Conservation (phyloP, 2,888 invertebrate genomes). For the Protophormia terraenovae region DNA sequence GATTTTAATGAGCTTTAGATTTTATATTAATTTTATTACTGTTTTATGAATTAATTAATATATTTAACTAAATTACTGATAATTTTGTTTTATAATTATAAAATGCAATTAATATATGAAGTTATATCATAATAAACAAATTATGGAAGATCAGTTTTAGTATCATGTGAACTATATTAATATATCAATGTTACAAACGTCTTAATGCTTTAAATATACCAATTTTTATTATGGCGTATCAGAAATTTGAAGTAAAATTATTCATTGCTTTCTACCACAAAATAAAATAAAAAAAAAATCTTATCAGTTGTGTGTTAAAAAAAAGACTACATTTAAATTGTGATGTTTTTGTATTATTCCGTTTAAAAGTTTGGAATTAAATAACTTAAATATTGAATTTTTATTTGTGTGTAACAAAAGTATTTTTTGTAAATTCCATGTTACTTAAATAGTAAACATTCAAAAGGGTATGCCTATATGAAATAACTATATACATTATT, state of each 20-base stretch:
- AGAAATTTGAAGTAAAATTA: neutral
- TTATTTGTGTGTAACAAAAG: neutral
- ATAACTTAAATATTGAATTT: neutral
- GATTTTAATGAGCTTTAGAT: neutral
- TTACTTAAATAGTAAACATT: too few species aligned
- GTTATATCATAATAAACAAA: too few species aligned
- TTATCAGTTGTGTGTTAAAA: conserved; percentile 32
- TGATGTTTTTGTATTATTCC: neutral
- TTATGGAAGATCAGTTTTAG: too few species aligned
- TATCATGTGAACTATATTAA: too few species aligned
- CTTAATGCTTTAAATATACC: neutral
- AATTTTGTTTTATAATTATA: too few species aligned
- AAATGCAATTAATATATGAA: too few species aligned
- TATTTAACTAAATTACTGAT: too few species aligned
- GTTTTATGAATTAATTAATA: too few species aligned
- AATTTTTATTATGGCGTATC: neutral
- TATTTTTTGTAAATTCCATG: too few species aligned
- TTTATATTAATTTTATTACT: neutral
- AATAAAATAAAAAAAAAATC: too few species aligned
- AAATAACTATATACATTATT: too few species aligned
- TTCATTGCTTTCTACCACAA: neutral
- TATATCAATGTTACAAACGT: neutral
- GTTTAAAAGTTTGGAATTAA: neutral
- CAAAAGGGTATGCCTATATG: too few species aligned
- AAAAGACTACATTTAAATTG: neutral